Base-by-base conservation (phyloP, 2,888 invertebrate genomes). In the Drosophila mimica region DNA sequence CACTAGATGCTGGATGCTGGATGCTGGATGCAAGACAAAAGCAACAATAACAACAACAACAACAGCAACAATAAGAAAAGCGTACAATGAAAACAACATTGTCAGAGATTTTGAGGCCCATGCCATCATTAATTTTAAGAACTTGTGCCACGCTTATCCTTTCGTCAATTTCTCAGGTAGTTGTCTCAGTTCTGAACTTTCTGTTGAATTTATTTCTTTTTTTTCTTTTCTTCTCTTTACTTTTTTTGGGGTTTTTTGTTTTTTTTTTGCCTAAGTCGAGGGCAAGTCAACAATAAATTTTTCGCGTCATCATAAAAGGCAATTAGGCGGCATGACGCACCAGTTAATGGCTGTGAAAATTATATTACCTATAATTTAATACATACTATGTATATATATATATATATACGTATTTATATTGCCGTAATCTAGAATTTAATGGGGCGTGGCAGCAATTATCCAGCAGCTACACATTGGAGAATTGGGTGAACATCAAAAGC, bases 101-200 rank as follows among this genome's bases (percentile, higher is more conserved):
- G 87, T 54, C 70, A 58, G 70, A 69, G 74, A 79, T 89, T 87
- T 84, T 77, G 76, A 57, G 70, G 52, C 72, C 56, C 68, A 74
- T 46, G 70, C 72, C 74, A 75, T 76, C 85, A 85, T 89, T 87
- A 87, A 87, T 81, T 87, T 82, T 61, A 79, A 76, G 79, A 77
- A 83, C 79, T 81, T 80, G 60, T 57, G 59, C 40, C 34, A 4
- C 53, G 77, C 57, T 76, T 71, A 69, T 70, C 63, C 79, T 72
- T 86, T 62, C 65, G 67, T 60, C 68, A 64, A 76, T 84, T 63
- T 61, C 36, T 68, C 89, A 85, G 89, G 85, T 89, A 69, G 52
- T 70, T 69, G 56, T 56, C 36, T 13, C 25, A 13, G 40, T 30
- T 15, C 65, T 46, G 28, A 51, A 63, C 62, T 65, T 80, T 60